Evolutionary conservation across 2,113 vertebrate genomes (phyloP).

Genomic region (Neotragus pygmaeus): DNA sequence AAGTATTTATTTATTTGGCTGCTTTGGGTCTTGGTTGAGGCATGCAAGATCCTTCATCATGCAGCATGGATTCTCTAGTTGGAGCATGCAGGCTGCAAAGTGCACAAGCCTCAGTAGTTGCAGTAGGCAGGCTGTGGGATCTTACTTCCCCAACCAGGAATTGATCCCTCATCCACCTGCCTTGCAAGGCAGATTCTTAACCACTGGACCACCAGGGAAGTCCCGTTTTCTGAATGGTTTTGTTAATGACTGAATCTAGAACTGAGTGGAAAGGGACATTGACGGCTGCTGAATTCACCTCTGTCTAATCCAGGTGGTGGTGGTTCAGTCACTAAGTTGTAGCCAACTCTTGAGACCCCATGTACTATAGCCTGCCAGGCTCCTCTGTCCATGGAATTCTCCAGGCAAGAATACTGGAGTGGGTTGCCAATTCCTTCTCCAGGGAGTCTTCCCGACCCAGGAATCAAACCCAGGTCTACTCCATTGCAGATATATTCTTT

Average conservation of each 20-base stretch:
- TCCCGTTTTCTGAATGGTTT: neutral
- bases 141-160: neutral
- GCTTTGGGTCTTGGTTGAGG: neutral
- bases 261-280: neutral
- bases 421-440: neutral
- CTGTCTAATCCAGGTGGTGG: neutral
- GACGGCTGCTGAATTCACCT: neutral
- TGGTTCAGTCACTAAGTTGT: neutral
- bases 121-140: neutral
- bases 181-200: neutral
- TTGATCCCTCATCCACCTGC: neutral
- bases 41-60: neutral
- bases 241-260: neutral
- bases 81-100: neutral
- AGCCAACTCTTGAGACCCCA: neutral
- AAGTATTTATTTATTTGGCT: neutral
- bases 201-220: neutral
- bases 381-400: neutral
- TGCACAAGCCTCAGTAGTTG: neutral
- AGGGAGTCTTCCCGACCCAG: neutral
- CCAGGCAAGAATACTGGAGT: neutral
- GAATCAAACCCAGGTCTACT: neutral
- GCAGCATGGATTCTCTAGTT: neutral
- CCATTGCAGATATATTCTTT: neutral
- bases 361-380: neutral